phyloP scores from a whole-genome alignment of 2,797 vertebrate species.

The Trematomus bernacchii region DNA sequence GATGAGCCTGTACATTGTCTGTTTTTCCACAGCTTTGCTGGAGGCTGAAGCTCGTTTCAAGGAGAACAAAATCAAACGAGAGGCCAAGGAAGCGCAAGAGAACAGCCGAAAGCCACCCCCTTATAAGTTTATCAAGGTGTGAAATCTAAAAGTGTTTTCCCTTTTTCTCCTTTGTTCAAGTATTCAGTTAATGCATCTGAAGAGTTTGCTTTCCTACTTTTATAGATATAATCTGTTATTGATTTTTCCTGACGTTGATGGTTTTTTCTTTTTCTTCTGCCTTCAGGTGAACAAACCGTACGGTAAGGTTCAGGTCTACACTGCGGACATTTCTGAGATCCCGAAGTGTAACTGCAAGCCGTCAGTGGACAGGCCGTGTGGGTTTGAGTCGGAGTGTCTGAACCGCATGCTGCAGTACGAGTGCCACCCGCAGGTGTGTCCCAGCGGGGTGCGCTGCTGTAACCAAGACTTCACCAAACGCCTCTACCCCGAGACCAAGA shows the following conservation, averaged over 20 bases:
- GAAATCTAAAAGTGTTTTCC: not conserved
- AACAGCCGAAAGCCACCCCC: constrained; percentile 95
- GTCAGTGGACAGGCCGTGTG: constrained; percentile 92
- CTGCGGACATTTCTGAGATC: constrained; percentile 96
- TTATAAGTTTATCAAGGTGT: constrained; percentile 96
- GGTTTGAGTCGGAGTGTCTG: constrained; percentile 95
- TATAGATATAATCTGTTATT: not conserved
- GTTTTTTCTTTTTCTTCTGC: not conserved
- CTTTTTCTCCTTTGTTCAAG: not conserved
- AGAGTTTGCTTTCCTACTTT: not conserved
- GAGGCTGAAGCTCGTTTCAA: constrained; percentile 95
- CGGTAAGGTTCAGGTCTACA: constrained; percentile 94
- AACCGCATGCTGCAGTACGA: constrained; percentile 99
- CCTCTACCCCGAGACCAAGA: constrained; percentile 97
- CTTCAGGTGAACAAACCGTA: constrained; percentile 95
- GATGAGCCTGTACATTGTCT: not conserved
- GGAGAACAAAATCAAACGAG: constrained; percentile 92
- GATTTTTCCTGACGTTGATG: not conserved
- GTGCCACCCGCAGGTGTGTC: constrained; percentile 97
- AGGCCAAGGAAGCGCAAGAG: constrained; percentile 95
- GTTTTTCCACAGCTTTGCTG: constrained; percentile 87
- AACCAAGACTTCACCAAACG: constrained; percentile 98
- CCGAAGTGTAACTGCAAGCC: constrained; percentile 99
- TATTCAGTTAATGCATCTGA: not conserved
- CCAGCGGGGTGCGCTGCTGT: constrained; percentile 91